These are phyloP conservation scores for Phyllopteryx taeniolatus DNA, from an alignment of 2,113 vertebrate genomes.

Conservation along the genomic window DNA sequence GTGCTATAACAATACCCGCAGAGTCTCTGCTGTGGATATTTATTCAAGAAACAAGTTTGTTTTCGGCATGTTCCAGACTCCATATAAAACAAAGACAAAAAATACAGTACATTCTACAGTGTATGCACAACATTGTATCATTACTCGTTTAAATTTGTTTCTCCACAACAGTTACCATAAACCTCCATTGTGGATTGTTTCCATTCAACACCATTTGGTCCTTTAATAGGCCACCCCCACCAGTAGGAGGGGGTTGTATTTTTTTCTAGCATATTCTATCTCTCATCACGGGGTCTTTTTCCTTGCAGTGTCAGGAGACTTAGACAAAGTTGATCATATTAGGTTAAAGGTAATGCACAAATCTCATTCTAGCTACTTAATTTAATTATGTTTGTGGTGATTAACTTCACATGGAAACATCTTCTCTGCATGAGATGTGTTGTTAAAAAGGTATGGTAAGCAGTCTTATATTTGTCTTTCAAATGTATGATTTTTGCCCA, in stretches of 20 bases:
- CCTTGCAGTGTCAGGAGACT: constrained; percentile 41
- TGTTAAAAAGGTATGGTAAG: constrained; percentile 11
- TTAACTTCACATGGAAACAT: constrained; percentile 47
- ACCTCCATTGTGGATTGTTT: neutral
- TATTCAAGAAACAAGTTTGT: neutral
- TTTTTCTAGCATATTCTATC: constrained; percentile 55
- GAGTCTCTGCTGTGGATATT: constrained; percentile 22
- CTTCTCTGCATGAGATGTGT: constrained; percentile 36
- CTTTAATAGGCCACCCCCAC: constrained; percentile 45
- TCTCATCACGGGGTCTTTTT: constrained; percentile 50
- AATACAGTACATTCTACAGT: neutral
- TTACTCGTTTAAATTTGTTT: neutral
- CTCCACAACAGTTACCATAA: neutral
- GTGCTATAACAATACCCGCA: constrained; percentile 38
- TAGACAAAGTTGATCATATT: constrained; percentile 58
- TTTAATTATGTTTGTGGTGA: constrained; percentile 60
- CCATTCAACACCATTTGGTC: constrained; percentile 12
- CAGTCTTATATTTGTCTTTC: neutral
- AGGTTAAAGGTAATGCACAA: constrained; percentile 69
- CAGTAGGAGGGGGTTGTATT: constrained; percentile 34
- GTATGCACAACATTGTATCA: neutral
- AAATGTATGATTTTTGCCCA: constrained; percentile 1
- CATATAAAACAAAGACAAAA: neutral
- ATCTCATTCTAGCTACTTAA: constrained; percentile 67
- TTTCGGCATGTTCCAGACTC: neutral